Evolutionary conservation across 2,888 invertebrate species (phyloP), one percentile per base, ranked within the genome.

Genomic region (Villa cingulata): DNA sequence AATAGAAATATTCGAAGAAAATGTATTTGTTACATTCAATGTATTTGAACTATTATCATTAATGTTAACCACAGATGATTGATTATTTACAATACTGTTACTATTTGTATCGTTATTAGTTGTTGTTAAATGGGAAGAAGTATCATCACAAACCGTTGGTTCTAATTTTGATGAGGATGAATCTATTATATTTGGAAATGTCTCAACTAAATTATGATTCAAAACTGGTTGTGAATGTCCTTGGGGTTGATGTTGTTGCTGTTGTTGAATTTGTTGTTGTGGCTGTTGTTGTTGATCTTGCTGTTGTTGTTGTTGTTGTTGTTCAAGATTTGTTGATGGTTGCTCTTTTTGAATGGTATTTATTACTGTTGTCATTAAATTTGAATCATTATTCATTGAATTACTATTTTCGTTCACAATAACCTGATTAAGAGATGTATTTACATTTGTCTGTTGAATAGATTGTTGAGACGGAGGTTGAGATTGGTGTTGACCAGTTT

Each of bases 61-160:
- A 44, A 47, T 49, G 14, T 39, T 48, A 36, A 50, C 48, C 17
- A 67, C 59, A 7, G 69, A 66, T n/a, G 68, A 65, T 48, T 68
- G 68, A 53, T 68, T 68, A 57, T 68, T 68, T 37, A 66, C 67
- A 48, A 65, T 65, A 53, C 65, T 68, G 51, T 63, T 68, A 56
- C 65, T 68, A 56, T 64, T 68, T 47, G 67, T 67, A 32, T 67
- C 67, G 36, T 65, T 64, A 49, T 42, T 64, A 46, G 16, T 52
- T n/a, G n/a, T n/a, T 51, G 54, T 53, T 40, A 56, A 48, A 29
- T 58, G 56, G 2, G 66, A 66, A 15, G 69, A 68, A 56, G 67
- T 66, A 54, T 68, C 65, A 41, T 51, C 46, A 34, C 27, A 32
- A 1, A 3, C 3, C 29, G 41, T 48, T 4, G 38, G 17, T 41